Base-by-base conservation (phyloP, 1,140 invertebrate species). In the Leptinotarsa defecta region DNA sequence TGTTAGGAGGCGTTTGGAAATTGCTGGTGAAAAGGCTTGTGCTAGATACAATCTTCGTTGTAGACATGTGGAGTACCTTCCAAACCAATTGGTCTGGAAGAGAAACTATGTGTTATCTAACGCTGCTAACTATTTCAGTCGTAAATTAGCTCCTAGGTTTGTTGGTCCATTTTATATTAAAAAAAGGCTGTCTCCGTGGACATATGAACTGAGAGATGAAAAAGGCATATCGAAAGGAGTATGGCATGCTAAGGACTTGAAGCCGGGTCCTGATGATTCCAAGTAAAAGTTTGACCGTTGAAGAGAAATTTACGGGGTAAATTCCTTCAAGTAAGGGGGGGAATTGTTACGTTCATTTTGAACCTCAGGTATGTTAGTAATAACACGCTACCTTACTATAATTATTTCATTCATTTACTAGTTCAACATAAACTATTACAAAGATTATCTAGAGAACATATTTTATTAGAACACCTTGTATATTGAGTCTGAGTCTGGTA, bases 121-220 rank as follows among this genome's bases (percentile, higher is more conserved):
- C 52, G 69, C 68, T 20, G 22, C 43, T 11, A 62, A 75, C 62
- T 48, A 64, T 65, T 65, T 76, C 3, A 19, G 70, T 1, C 76
- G 76, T 62, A 78, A 77, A 13, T 73, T 77, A 68, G 49, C 76
- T 3, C 67, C 63, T 2, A 15, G 49, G 3, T 80, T 68, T 64
- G 61, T 72, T n/a, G 63, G 63, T 65, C 20, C 63, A 65, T 65
- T 22, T 65, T 65, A 22, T 20, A 19, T 24, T 20, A 13, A 20
- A n/a, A 65, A 20, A 19, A 20, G 63, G 13, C 0, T 65, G 19
- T 65, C 63, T 27, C 63, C 63, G 6, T 65, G 63, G 63, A 24
- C 63, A 65, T 65, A 65, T 65, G 63, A 65, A 20, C 20, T 65
- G 13, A 65, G 13, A 65, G 63, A 65, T 65, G 63, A 65, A 65